Base-by-base conservation (phyloP, 2,113 vertebrate genomes). In the Malaclemys terrapin region DNA sequence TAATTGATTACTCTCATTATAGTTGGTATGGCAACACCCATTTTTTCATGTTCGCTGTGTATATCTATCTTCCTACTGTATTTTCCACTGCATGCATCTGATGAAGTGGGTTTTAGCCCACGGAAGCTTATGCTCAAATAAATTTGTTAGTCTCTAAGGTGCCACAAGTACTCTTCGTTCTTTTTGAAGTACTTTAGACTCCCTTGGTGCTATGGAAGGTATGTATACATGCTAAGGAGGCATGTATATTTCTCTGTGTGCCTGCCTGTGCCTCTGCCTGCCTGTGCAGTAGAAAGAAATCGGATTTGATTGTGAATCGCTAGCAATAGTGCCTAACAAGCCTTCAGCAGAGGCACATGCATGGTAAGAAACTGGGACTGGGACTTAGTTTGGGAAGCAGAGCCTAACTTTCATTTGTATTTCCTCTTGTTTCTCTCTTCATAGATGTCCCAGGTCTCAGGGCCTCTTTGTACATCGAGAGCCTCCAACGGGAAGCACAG, bases 401-500 rank as follows among this genome's bases (percentile, higher is more conserved):
- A 38, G 22, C 31, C 45, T 52, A 14, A 50, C 5, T 31, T 75
- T 85, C 17, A 50, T 7, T 1, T 1, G 20, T 87, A 76, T 82
- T 89, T 22, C 2, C 54, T 91, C 6, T 84, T 65, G 54, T 94
- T 20, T 94, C 84, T 62, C 79, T 89, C 56, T 87, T 7, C 6
- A 69, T 98, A 99, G 99, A 99, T 1, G 90, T 99, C 3, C 99
- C 99, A 0, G 98, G 99, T 49, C 98, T 99, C 42, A 97, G 97
- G 2, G 98, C 98, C 2, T 92, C 98, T 9, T 87, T 96, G 19
- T 98, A 99, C 95, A 98, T 99, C 0, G 96, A 98, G 59, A 98
- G 98, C 69, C 97, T 99, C 88, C 99, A 99, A 87, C 96, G 97
- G 90, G 99, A 99, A 69, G 99, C 99, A 4, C 99, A 99, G 97